Base-by-base conservation (phyloP, 2,888 invertebrate species). In the Ornithoptera alexandrae region DNA sequence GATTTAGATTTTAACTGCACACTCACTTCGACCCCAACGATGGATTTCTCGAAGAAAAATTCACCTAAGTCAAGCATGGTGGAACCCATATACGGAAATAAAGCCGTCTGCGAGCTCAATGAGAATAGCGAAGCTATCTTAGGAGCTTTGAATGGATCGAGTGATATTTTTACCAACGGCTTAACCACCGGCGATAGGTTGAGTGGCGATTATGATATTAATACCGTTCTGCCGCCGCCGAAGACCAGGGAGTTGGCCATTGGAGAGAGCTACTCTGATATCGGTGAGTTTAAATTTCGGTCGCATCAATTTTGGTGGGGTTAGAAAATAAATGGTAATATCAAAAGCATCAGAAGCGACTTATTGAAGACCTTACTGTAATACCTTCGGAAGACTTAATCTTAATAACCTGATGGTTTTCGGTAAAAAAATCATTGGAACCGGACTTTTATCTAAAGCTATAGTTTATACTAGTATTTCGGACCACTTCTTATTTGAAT, bases 211-310 rank as follows among this genome's bases (percentile, higher is more conserved):
- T 93, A 93, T 74, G 93, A 93, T 72, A 92, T 92, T 62, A 90
- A 92, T 74, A 87, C 84, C 17, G 92, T 93, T 2, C 78, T 93
- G 72, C 93, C 93, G 17, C 92, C 93, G 67, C 93, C 93, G 7
- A 93, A 93, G 75, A 91, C 83, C 71, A 79, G 93, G 64, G 93
- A 93, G 77, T 77, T 93, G n/a, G 93, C 93, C 3, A 93, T 93
- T 68, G 93, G 93, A 60, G 93, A 93, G 76, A 93, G 93, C 78
- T 93, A 93, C 78, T 92, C 93, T 3, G 93, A 93, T 84, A 92
- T 93, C 70, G 93, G 93, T 93, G 77, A 86, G 86, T 78, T 71
- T 50, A 50, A 50, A 50, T 50, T 18, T 50, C 50, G 15, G 7
- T 60, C 30, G 15, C 17, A 12, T 15, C 15, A n/a, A n/a, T n/a